phyloP scores from a whole-genome alignment of 2,888 invertebrate genomes.

The Drosophila seclusa region DNA sequence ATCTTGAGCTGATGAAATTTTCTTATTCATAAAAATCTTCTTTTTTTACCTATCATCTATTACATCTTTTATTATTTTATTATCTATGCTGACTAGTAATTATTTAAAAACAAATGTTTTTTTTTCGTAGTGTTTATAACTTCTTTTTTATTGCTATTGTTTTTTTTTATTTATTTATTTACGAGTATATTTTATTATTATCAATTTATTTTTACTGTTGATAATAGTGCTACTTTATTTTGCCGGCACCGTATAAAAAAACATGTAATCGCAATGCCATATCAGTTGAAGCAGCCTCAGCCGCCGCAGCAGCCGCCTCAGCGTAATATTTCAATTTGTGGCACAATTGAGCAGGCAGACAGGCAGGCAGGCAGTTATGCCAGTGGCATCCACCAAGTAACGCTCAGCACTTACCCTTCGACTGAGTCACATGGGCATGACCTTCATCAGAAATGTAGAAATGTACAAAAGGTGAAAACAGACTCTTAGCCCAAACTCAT shows the following conservation, averaged over 20 bases:
- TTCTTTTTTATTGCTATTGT: not conserved
- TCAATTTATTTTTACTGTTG: not conserved
- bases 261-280: conserved; percentile 12
- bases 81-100: not conserved
- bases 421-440: conserved; percentile 58
- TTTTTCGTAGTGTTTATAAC: not conserved
- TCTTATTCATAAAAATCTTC: not conserved
- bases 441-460: conserved; percentile 70
- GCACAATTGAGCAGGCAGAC: conserved; percentile 55
- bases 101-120: not conserved
- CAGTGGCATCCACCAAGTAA: not conserved
- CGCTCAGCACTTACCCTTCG: conserved; percentile 15
- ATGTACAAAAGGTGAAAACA: conserved; percentile 23
- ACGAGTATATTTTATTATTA: not conserved
- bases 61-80: not conserved
- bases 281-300: conserved; percentile 13
- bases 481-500: conserved; percentile 27
- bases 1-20: not conserved
- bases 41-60: not conserved
- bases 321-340: conserved; percentile 74
- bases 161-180: not conserved
- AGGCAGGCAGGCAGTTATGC: not conserved
- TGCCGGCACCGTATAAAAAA: not conserved
- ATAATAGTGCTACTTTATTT: not conserved
- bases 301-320: conserved; percentile 21